Percentiles rank a stretch among this genome's conserved stretches.
These are phyloP conservation scores for Eleutherodactylus coqui DNA, from an alignment of 2,797 vertebrate genomes.

Conservation along the genomic window DNA sequence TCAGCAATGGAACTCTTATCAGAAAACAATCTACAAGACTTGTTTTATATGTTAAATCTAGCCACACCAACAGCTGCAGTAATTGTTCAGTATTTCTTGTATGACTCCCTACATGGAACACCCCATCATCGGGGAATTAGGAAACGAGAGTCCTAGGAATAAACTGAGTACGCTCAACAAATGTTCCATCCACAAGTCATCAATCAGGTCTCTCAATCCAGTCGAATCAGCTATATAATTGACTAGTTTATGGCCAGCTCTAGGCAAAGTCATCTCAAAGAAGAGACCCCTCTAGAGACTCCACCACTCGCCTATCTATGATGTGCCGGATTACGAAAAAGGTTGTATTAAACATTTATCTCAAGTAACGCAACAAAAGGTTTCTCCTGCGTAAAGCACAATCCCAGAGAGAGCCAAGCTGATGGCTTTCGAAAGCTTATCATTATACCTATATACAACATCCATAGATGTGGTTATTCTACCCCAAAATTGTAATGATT, in stretches of 20 bases:
- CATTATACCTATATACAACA: constrained; percentile 10
- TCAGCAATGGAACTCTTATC: neutral
- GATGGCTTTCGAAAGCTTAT: neutral
- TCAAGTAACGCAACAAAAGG: neutral
- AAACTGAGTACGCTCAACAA: no score
- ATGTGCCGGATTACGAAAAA: neutral
- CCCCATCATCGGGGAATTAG: neutral
- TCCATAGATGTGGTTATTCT: neutral
- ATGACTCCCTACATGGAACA: neutral
- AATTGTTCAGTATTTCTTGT: neutral
- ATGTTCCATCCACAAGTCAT: neutral
- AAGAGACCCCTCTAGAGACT: neutral
- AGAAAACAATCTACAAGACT: neutral
- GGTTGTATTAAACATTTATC: neutral
- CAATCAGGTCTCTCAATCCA: neutral
- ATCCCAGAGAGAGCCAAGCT: neutral
- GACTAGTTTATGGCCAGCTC: neutral
- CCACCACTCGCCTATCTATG: neutral
- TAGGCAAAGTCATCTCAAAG: neutral
- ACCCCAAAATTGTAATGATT: neutral
- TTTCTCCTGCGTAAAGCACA: neutral
- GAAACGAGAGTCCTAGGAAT: no score
- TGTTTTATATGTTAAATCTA: neutral
- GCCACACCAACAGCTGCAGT: neutral
- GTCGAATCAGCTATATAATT: neutral